These are phyloP conservation scores for Bombus breviceps DNA, from an alignment of 1,140 invertebrate genomes.

Conservation along the genomic window DNA sequence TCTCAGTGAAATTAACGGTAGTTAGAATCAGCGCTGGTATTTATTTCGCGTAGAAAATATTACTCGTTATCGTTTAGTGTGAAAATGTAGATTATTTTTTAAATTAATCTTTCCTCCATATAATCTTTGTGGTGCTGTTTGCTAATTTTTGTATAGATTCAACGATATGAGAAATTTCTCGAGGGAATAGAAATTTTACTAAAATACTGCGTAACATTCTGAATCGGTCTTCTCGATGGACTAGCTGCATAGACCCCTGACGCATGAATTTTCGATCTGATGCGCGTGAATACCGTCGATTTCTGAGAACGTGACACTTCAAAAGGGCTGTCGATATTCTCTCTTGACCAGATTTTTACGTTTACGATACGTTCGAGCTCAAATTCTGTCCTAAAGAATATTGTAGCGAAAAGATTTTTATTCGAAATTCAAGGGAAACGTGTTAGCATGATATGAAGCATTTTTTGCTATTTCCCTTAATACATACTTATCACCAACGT, in stretches of 20 bases:
- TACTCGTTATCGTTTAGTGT: not conserved
- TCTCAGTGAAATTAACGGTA: not conserved
- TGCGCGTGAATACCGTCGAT: not conserved
- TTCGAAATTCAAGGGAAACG: not conserved
- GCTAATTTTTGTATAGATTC: not conserved
- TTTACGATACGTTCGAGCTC: not conserved
- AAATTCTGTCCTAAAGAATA: not conserved
- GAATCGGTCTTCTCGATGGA: not conserved
- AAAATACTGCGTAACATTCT: not conserved
- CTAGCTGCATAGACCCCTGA: not conserved
- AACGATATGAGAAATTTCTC: not conserved
- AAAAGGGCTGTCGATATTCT: constrained; percentile 6
- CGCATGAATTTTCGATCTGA: not conserved
- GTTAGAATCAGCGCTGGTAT: not conserved
- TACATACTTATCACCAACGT: too few relatives aligned
- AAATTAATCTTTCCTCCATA: not conserved
- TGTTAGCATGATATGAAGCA: not conserved
- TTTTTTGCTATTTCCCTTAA: not conserved
- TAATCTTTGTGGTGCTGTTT: not conserved
- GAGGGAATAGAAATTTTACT: not conserved
- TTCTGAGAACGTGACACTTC: too few relatives aligned
- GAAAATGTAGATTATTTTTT: not conserved
- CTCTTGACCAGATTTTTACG: not conserved
- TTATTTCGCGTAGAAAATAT: not conserved
- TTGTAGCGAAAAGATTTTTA: not conserved